Conservation (phyloP, 2,113 vertebrate genomes). For the Campylomormyrus tamandua region DNA sequence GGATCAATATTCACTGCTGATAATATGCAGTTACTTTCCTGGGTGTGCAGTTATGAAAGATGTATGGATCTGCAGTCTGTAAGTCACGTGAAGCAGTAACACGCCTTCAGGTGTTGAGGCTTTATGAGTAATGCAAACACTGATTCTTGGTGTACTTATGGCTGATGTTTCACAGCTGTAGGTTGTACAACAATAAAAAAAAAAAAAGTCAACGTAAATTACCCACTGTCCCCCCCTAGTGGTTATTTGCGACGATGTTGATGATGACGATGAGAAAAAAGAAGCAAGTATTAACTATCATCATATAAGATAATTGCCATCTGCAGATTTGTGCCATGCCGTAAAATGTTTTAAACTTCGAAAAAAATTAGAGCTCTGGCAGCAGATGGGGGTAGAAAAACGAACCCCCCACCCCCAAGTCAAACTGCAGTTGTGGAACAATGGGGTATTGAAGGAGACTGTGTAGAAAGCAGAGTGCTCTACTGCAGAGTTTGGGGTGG, state of each 20-base stretch:
- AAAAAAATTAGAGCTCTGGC: background rate
- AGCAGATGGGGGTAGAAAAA: background rate
- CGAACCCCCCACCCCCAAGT: background rate
- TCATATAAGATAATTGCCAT: background rate
- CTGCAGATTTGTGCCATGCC: background rate
- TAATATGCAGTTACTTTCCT: background rate
- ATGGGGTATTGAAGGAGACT: slow-evolving; percentile 21
- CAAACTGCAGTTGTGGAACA: background rate
- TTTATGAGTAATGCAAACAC: background rate
- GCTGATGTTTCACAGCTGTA: background rate
- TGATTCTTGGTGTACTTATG: background rate
- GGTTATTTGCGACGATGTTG: background rate
- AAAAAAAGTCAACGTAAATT: background rate
- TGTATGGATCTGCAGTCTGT: background rate
- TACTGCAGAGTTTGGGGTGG: slow-evolving; percentile 6
- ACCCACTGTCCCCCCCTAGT: background rate
- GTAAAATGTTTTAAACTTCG: slow-evolving; percentile 1
- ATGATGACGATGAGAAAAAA: background rate
- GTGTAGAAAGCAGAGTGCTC: background rate
- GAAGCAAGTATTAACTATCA: background rate
- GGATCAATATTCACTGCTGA: background rate
- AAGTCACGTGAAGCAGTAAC: background rate
- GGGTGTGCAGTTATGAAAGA: background rate
- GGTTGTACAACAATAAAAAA: background rate
- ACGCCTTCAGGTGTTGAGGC: background rate